Evolutionary conservation across 2,113 vertebrate genomes (phyloP).

Genomic region (Beaufortia kweichowensis): DNA sequence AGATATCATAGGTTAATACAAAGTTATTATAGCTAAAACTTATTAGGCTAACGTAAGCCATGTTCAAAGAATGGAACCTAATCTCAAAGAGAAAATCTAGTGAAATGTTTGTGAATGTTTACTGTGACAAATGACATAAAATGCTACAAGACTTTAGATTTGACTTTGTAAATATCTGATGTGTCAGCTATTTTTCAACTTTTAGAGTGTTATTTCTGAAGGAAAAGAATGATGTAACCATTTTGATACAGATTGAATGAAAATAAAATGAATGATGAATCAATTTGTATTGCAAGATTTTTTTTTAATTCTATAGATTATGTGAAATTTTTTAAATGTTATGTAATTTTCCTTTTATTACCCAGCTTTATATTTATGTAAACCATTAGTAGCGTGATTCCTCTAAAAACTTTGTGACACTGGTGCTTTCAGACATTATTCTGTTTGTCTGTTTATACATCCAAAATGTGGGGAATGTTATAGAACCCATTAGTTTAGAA

Average conservation of each 20-base stretch:
- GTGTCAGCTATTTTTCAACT: constrained; percentile 32
- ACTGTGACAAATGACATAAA: constrained; percentile 12
- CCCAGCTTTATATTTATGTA: too few relatives aligned
- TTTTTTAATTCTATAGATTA: not conserved
- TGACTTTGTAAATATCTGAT: constrained; percentile 31
- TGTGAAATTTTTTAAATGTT: not conserved
- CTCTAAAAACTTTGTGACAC: too few relatives aligned
- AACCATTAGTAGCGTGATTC: too few relatives aligned
- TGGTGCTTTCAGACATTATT: too few relatives aligned
- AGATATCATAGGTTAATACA: not conserved
- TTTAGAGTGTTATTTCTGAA: constrained; percentile 6
- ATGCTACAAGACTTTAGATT: constrained; percentile 27
- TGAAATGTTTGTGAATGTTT: constrained; percentile 20
- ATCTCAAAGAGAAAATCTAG: not conserved
- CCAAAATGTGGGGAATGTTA: too few relatives aligned
- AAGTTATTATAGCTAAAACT: not conserved
- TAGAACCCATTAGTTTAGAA: too few relatives aligned
- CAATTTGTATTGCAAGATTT: not conserved
- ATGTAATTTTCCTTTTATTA: too few relatives aligned
- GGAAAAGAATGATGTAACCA: constrained; percentile 7
- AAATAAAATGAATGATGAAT: not conserved
- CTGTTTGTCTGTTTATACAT: too few relatives aligned
- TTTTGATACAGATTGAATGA: constrained; percentile 39
- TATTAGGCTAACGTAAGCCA: not conserved
- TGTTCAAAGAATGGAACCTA: not conserved